Conservation (phyloP, 2,113 vertebrate species). For the Scortum barcoo region DNA sequence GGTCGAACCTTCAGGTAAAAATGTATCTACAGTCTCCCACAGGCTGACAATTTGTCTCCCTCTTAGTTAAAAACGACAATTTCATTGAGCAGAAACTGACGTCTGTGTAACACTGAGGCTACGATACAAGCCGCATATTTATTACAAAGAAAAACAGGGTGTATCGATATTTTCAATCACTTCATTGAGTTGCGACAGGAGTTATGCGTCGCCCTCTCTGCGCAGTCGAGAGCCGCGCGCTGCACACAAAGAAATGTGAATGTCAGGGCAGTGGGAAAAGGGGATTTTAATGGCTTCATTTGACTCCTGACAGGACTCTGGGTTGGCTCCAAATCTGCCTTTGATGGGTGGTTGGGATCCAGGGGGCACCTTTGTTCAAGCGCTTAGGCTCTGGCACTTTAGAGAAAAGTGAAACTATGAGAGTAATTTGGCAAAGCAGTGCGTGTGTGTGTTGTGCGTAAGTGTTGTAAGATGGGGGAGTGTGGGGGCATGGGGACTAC, state of each 20-base stretch:
- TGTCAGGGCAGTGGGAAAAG: conserved; percentile 37
- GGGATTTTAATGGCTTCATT: conserved; percentile 78
- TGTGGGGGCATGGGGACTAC: conserved; percentile 47
- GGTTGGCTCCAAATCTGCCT: conserved; percentile 66
- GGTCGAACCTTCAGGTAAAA: not conserved
- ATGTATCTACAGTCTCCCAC: not conserved
- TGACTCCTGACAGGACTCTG: conserved; percentile 76
- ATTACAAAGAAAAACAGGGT: conserved; percentile 18
- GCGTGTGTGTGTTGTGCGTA: conserved; percentile 31
- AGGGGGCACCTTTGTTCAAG: conserved; percentile 70
- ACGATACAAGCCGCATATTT: not conserved
- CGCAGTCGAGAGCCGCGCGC: conserved; percentile 6
- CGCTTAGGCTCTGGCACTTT: conserved; percentile 55
- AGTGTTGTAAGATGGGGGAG: conserved; percentile 51
- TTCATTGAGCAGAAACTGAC: not conserved
- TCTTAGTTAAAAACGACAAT: not conserved
- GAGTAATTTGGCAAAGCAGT: conserved; percentile 63
- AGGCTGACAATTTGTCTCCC: not conserved
- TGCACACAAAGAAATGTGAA: conserved; percentile 47
- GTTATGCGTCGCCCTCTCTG: conserved; percentile 2
- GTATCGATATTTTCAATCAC: not conserved
- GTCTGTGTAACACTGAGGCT: not conserved
- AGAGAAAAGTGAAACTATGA: conserved; percentile 73
- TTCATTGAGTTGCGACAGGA: conserved; percentile 9
- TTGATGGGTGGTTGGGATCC: conserved; percentile 64